These are phyloP conservation scores for western clawed frog (Xenopus tropicalis) DNA, from an alignment of 2,113 vertebrate species.

Conservation along the genomic window UCB_Xtro_10.0 CM004443.2:131386501-131387000, in stretches of 20 bases:
- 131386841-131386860: neutral
- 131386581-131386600: slow-evolving; percentile 31
- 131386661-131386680: neutral
- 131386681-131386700: neutral
- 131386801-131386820: slow-evolving; percentile 17
- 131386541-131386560: slow-evolving; percentile 95
- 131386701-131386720: neutral
- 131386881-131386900: slow-evolving; percentile 35
- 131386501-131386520: slow-evolving; percentile 53
- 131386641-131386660: neutral
- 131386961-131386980: too few relatives aligned
- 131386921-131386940: too few relatives aligned
- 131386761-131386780: slow-evolving; percentile 6
- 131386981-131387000: too few relatives aligned
- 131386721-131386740: too few relatives aligned
- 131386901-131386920: slow-evolving; percentile 13
- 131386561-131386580: slow-evolving; percentile 85
- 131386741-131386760: neutral
- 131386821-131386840: neutral
- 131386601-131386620: too few relatives aligned
- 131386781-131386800: slow-evolving; percentile 26
- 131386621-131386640: neutral
- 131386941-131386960: too few relatives aligned
- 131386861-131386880: slow-evolving; percentile 38
- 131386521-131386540: slow-evolving; percentile 86